These are phyloP conservation scores for Syrphus vitripennis DNA, from an alignment of 2,888 invertebrate species.

Conservation along the genomic window DNA sequence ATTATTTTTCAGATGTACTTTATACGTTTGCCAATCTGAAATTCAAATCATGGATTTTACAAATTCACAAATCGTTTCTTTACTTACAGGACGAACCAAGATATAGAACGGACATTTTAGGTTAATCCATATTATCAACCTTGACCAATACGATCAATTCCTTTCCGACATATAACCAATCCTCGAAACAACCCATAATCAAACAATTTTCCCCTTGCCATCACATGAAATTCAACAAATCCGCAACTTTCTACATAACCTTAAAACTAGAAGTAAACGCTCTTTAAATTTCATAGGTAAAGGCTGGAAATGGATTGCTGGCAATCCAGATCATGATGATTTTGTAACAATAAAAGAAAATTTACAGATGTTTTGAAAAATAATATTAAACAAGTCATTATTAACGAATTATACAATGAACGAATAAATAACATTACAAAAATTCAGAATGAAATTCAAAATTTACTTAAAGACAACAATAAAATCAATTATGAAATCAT, in stretches of 20 bases:
- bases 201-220: not conserved
- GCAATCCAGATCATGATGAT: no score
- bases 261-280: no score
- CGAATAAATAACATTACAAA: no score
- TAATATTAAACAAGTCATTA: conserved; percentile 23
- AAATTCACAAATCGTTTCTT: not conserved
- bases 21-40: not conserved
- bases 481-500: conserved; percentile 1
- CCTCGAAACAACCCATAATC: not conserved
- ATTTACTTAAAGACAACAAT: not conserved
- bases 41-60: not conserved
- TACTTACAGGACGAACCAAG: not conserved
- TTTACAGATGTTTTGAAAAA: conserved; percentile 21
- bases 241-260: not conserved
- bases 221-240: no score
- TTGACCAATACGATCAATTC: no score
- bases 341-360: no score
- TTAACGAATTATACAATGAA: conserved; percentile 7
- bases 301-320: no score
- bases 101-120: not conserved
- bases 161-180: no score
- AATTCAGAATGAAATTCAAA: no score
- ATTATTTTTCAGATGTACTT: conserved; percentile 8
- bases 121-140: no score
- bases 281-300: no score